Evolutionary conservation across 2,797 vertebrate species (phyloP).

Genomic region (Allobates femoralis): DNA sequence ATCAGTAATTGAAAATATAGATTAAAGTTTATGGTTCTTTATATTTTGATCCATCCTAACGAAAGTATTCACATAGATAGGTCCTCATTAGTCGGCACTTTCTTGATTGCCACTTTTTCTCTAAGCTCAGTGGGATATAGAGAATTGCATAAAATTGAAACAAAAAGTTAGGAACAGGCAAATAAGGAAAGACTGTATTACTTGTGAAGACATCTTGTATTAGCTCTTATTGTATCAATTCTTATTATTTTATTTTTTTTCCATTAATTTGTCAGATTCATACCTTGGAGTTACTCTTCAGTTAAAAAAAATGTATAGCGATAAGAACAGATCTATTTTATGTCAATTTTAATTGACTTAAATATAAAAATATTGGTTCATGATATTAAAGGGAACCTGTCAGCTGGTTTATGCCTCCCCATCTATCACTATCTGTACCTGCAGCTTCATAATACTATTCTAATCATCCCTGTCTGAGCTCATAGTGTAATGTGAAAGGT

Average conservation of each 20-base stretch:
- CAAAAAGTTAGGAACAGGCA: neutral
- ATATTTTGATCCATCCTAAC: neutral
- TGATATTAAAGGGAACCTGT: no score
- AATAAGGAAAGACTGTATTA: neutral
- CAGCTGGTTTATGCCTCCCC: no score
- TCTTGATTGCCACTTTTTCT: neutral
- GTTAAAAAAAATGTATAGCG: neutral
- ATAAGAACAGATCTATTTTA: neutral
- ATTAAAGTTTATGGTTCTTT: neutral
- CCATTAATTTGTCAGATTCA: neutral
- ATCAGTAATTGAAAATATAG: neutral
- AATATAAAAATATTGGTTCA: no score
- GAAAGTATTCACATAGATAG: neutral
- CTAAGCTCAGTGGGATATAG: conserved; percentile 1
- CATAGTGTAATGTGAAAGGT: no score
- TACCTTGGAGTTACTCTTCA: neutral
- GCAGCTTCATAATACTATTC: no score
- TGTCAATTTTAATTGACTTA: no score
- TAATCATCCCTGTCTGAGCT: no score
- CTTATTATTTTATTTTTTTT: neutral
- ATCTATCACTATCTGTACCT: no score
- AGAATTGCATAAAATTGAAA: neutral
- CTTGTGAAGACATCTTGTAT: neutral
- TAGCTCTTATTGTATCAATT: neutral
- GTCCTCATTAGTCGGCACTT: neutral